Conservation (phyloP, 2,888 invertebrate genomes). For the Drosophila rubida region DNA sequence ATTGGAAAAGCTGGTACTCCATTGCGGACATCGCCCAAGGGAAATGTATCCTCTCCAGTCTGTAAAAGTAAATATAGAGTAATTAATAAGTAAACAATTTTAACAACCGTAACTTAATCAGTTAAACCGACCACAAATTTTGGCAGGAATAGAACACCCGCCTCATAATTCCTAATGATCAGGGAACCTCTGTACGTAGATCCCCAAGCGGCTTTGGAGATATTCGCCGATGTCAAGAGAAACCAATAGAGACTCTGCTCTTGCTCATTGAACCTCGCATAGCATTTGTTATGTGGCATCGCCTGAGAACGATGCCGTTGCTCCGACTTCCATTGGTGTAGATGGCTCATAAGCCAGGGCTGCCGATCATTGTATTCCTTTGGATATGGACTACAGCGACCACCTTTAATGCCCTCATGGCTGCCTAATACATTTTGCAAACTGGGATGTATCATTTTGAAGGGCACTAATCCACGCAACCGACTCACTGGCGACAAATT, state of each 20-base stretch:
- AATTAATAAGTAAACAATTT: background rate
- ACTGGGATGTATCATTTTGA: constrained; percentile 21
- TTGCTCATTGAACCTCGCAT: constrained; percentile 88
- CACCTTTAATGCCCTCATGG: background rate
- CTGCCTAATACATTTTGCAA: background rate
- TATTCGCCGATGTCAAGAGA: constrained; percentile 17
- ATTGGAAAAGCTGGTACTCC: constrained; percentile 10
- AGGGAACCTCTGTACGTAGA: background rate
- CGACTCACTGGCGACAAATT: background rate
- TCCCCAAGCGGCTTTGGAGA: constrained; percentile 23
- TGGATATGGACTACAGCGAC: background rate
- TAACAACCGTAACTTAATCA: background rate
- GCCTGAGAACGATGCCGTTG: constrained; percentile 86
- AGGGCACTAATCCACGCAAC: background rate
- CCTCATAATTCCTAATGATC: constrained; percentile 8
- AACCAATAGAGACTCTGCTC: constrained; percentile 20
- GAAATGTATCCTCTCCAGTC: constrained; percentile 24
- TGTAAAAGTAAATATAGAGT: background rate
- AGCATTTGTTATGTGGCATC: constrained; percentile 98
- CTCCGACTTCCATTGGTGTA: constrained; percentile 15
- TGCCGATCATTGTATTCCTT: background rate
- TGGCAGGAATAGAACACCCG: constrained; percentile 19
- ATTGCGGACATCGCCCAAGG: constrained; percentile 3
- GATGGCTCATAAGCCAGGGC: constrained; percentile 8
- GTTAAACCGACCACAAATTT: constrained; percentile 20